Percentiles rank a stretch among this genome's conserved stretches.
These are phyloP conservation scores for Ramphastos sulfuratus DNA, from an alignment of 2,113 vertebrate genomes.

Conservation along the genomic window DNA sequence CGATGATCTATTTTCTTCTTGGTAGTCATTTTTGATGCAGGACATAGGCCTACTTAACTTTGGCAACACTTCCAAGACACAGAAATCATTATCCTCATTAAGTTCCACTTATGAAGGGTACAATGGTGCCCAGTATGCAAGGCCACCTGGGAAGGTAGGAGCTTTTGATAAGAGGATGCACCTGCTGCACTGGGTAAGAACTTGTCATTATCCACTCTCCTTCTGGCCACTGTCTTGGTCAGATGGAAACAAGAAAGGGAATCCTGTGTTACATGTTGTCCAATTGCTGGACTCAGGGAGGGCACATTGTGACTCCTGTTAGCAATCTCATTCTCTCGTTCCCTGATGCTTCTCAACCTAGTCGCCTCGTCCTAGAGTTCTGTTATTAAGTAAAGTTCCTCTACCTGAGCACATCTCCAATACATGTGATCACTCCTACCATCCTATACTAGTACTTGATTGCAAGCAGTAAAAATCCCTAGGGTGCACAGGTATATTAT, in stretches of 20 bases:
- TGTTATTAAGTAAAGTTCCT: no score
- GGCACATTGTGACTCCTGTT: background rate
- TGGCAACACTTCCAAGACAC: background rate
- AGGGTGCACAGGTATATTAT: background rate
- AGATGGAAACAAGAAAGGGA: background rate
- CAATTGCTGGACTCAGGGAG: background rate
- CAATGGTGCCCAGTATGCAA: no score
- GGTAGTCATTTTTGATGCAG: background rate
- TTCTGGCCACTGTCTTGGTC: no score
- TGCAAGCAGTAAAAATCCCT: background rate
- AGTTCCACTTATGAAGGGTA: background rate
- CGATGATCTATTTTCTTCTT: background rate
- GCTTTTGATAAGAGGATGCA: background rate
- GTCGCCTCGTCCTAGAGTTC: background rate
- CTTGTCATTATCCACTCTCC: background rate
- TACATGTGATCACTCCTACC: no score
- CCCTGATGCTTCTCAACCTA: background rate
- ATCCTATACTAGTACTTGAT: background rate
- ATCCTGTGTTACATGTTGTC: no score
- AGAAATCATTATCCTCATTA: background rate
- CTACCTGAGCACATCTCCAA: no score
- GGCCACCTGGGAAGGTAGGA: background rate
- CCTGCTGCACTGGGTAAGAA: background rate
- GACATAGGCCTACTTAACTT: background rate
- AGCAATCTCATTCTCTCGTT: background rate